Conservation (phyloP, 2,113 vertebrate species). For the pig (Sus scrofa) region T2T-Sscrofa CM000812.6:238731501-238732000, state of each 20-base stretch:
- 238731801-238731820: neutral
- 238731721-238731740: neutral
- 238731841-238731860: neutral
- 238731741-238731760: no score
- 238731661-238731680: neutral
- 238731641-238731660: neutral
- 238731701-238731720: neutral
- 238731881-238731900: neutral
- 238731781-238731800: neutral
- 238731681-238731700: neutral
- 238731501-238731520: neutral
- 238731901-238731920: neutral
- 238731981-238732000: slow-evolving; percentile 34
- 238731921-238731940: slow-evolving; percentile 18
- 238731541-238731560: neutral
- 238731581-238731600: neutral
- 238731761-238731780: no score
- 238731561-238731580: neutral
- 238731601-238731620: slow-evolving; percentile 6
- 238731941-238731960: neutral
- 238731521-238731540: neutral
- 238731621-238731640: neutral
- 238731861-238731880: neutral
- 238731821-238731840: neutral
- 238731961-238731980: slow-evolving; percentile 47